These are phyloP conservation scores for Dasysyrphus albostriatus DNA, from an alignment of 2,888 invertebrate species.

Conservation along the genomic window DNA sequence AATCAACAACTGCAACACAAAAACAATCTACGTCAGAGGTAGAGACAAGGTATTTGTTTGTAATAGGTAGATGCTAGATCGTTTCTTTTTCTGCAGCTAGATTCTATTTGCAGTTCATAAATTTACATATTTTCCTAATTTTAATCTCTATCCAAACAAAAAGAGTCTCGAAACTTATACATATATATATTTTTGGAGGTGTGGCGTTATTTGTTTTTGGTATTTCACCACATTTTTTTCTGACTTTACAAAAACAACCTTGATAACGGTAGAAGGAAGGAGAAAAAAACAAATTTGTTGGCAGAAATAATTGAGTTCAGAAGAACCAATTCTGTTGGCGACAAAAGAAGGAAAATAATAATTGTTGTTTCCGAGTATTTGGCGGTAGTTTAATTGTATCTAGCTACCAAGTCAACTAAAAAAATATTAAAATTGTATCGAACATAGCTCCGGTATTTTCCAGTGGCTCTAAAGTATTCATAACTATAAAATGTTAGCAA, in stretches of 20 bases:
- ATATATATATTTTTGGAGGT: slow-evolving; percentile 8
- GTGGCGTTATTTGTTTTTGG: slow-evolving; percentile 18
- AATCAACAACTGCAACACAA: neutral
- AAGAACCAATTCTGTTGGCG: neutral
- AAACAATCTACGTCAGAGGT: slow-evolving; percentile 30
- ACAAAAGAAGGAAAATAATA: neutral
- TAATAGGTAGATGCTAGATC: neutral
- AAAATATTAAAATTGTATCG: neutral
- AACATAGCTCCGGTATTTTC: neutral
- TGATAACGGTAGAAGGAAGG: neutral
- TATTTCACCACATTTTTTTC: slow-evolving; percentile 25
- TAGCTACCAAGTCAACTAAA: too few species aligned
- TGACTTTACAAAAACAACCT: slow-evolving; percentile 8
- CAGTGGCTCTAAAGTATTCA: neutral
- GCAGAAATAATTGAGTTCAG: neutral
- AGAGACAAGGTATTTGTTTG: neutral
- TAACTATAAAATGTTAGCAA: neutral
- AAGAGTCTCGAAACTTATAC: neutral
- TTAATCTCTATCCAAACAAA: neutral
- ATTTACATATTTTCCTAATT: neutral
- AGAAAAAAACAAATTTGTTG: neutral
- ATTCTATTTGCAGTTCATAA: neutral
- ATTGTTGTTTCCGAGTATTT: neutral
- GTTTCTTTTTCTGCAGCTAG: neutral
- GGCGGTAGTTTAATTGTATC: too few species aligned